A percentile compares a stretch with the other conserved stretches of the same genome.
Evolutionary conservation across 2,888 invertebrate species (phyloP).

Genomic region (Flexamia atlantica): DNA sequence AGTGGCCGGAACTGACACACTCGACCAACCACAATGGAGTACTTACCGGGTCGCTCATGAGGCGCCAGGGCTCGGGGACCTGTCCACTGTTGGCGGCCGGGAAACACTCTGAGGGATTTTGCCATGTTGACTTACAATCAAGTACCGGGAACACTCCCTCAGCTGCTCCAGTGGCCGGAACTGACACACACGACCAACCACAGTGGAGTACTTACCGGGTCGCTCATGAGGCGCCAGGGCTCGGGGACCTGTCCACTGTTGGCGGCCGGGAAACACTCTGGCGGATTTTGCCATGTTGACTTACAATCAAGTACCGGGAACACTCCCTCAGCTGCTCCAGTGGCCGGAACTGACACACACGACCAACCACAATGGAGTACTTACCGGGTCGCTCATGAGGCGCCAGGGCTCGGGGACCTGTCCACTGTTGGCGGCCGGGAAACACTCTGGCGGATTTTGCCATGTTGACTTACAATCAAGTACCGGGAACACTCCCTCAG

Average conservation of each 20-base stretch:
- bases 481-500: conserved; percentile 94
- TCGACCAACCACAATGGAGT: conserved; percentile 66
- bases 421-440: conserved; percentile 96
- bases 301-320: conserved; percentile 73
- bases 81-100: conserved; percentile 95
- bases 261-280: conserved; percentile 86
- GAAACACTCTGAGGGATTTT: too few species aligned
- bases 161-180: conserved; percentile 98
- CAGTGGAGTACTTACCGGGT: conserved; percentile 84
- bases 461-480: too few species aligned
- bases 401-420: conserved; percentile 98
- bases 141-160: conserved; percentile 99
- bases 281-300: too few species aligned
- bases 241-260: conserved; percentile 95
- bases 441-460: too few species aligned
- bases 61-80: conserved; percentile 96
- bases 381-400: conserved; percentile 94
- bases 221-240: conserved; percentile 97
- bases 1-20: conserved; percentile 88
- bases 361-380: conserved; percentile 65
- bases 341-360: conserved; percentile 87
- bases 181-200: conserved; percentile 70
- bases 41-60: conserved; percentile 95
- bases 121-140: too few species aligned
- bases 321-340: conserved; percentile 99